Evolutionary conservation across 1,140 invertebrate species (phyloP), one percentile per base, ranked within the genome.

Genomic region (Drosophila athabasca): DNA sequence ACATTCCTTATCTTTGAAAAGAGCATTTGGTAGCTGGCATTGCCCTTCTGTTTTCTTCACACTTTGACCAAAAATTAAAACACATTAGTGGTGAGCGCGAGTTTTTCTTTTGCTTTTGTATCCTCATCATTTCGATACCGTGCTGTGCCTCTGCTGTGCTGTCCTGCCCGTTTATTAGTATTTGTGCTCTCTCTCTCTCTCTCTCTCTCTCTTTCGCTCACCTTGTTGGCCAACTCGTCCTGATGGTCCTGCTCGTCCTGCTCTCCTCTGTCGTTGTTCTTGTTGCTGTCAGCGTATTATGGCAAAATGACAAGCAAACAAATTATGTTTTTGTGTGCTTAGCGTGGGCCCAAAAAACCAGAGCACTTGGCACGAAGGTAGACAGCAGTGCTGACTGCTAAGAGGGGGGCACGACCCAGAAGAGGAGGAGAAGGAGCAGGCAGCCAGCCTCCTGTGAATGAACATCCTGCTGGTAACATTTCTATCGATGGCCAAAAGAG

Each of bases 271-370:
- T 54, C 62, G 48, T 69, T 82, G 60, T 60, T 57, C 61, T 65
- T 67, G 77, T 68, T 65, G 77, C 85, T 85, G 81, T 84, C 77
- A 85, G 81, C 80, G 62, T 69, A 80, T 85, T 81, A 74, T 78
- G 58, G 68, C 66, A 70, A 87, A 85, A 87, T 85, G 81, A 71
- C 82, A 81, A 75, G 81, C 81, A 87, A 85, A 87, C 81, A 85
- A 85, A 85, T 85, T 85, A 87, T 85, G 82, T 78, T 87, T 85
- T 75, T 87, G 81, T 85, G 84, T 81, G 82, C 61, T 85, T 70
- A 87, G 52, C 81, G 62, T 80, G 68, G 58, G 72, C 72, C 48
- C 55, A 74, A 73, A 53, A 62, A 71, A 62, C 54, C 49, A 60
- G 60, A 49, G 62, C 71, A 76, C 72, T 75, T 75, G 71, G 72